Evolutionary conservation across 2,113 vertebrate species (phyloP).

Genomic region (Cyphomyrus plagiostoma): DNA sequence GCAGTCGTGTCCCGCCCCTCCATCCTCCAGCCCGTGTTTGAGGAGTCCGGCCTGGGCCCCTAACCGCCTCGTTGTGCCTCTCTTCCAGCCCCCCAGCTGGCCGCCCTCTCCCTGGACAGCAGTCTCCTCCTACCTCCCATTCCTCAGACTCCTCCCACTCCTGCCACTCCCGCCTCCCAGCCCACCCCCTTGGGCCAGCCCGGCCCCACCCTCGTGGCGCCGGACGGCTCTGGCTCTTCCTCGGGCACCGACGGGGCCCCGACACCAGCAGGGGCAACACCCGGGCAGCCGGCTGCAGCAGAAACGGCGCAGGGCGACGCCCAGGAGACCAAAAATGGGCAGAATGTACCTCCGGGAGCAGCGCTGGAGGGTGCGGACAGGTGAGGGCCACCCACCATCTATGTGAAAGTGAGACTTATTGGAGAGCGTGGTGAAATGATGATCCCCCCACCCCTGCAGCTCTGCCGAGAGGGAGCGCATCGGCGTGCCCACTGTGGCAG

Average conservation of each 20-base stretch:
- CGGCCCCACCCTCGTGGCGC: constrained; percentile 37
- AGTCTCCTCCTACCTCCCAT: constrained; percentile 81
- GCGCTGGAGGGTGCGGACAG: constrained; percentile 52
- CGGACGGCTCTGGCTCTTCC: constrained; percentile 55
- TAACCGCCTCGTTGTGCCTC: neutral
- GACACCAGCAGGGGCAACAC: constrained; percentile 43
- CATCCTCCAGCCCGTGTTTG: neutral
- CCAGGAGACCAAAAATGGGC: constrained; percentile 61
- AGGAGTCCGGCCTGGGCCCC: neutral
- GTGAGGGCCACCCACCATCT: constrained; percentile 35
- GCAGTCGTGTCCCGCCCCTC: neutral
- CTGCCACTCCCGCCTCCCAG: constrained; percentile 53
- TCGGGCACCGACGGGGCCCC: constrained; percentile 51
- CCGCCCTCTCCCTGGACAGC: constrained; percentile 79
- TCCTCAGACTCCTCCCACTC: constrained; percentile 53
- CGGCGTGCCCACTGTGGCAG: constrained; percentile 81
- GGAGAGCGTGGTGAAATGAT: neutral
- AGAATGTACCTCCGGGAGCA: constrained; percentile 57
- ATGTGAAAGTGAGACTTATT: neutral
- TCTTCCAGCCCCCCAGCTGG: constrained; percentile 81
- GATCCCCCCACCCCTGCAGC: constrained; percentile 41
- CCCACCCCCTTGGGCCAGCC: constrained; percentile 44
- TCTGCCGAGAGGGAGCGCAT: constrained; percentile 79
- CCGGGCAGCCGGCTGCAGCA: constrained; percentile 43
- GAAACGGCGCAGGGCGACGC: constrained; percentile 60